Evolutionary conservation across 2,113 vertebrate genomes (phyloP).

Genomic region (Podocnemis expansa): DNA sequence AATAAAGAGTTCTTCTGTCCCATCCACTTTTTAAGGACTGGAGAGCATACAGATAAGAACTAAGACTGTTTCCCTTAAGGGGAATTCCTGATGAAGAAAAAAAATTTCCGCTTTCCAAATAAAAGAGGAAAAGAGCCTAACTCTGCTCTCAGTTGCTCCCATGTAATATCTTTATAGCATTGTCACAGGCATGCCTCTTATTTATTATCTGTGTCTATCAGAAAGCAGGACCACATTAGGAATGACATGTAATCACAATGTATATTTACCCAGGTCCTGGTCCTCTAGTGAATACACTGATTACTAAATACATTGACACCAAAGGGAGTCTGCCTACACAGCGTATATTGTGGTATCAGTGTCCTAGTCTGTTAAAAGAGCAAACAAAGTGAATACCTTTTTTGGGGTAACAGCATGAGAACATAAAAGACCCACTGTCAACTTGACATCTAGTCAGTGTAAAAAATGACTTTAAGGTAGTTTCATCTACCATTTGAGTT

Average conservation of each 20-base stretch:
- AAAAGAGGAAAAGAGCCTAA: neutral
- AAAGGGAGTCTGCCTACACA: neutral
- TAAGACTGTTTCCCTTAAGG: neutral
- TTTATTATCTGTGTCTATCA: neutral
- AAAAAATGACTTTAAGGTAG: neutral
- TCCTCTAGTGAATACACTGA: neutral
- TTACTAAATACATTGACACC: neutral
- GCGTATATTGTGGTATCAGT: neutral
- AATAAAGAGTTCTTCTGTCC: neutral
- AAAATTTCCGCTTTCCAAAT: neutral
- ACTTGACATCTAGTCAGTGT: neutral
- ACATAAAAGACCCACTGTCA: neutral
- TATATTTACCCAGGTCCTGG: neutral
- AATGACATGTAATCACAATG: neutral
- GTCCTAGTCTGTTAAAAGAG: neutral
- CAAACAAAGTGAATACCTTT: neutral
- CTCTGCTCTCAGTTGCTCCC: neutral
- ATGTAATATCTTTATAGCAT: neutral
- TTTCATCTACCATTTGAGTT: neutral
- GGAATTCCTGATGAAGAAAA: neutral
- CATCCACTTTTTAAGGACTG: neutral
- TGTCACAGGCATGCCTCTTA: accelerated
- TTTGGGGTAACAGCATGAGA: neutral
- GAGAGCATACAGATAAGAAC: neutral
- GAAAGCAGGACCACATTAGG: neutral